Evolutionary conservation across 2,113 vertebrate genomes (phyloP).

Genomic region (Alectura lathami): DNA sequence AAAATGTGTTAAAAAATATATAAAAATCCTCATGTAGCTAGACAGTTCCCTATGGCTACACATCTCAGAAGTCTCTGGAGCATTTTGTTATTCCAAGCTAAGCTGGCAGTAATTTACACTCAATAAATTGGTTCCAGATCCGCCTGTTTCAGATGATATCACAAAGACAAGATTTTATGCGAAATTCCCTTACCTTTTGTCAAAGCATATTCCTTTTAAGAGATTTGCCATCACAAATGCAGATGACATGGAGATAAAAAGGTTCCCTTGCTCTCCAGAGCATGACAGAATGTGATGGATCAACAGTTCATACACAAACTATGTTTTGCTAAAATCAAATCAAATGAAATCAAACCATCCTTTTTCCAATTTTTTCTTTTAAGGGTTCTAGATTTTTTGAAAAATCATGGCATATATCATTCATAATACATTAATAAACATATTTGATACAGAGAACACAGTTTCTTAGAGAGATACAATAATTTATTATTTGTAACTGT

Average conservation of each 20-base stretch:
- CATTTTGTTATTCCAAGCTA: constrained; percentile 51
- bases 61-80: constrained; percentile 51
- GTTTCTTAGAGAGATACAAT: background rate
- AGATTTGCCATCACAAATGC: constrained; percentile 27
- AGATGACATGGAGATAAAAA: constrained; percentile 19
- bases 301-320: background rate
- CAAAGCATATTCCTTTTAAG: constrained; percentile 17
- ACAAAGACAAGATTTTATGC: constrained; percentile 19
- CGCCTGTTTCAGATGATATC: constrained; percentile 36
- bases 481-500: background rate
- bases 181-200: constrained; percentile 36
- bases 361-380: background rate
- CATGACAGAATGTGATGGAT: background rate
- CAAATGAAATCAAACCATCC: background rate
- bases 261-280: background rate
- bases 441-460: background rate
- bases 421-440: background rate
- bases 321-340: background rate
- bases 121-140: constrained; percentile 47
- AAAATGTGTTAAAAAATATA: constrained; percentile 31
- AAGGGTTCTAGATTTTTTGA: background rate
- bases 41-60: background rate
- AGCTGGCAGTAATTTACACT: constrained; percentile 54
- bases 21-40: constrained; percentile 9
- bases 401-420: background rate